phyloP scores from a whole-genome alignment of 23 tunicate genomes.

The Halocynthia roretzi region DNA sequence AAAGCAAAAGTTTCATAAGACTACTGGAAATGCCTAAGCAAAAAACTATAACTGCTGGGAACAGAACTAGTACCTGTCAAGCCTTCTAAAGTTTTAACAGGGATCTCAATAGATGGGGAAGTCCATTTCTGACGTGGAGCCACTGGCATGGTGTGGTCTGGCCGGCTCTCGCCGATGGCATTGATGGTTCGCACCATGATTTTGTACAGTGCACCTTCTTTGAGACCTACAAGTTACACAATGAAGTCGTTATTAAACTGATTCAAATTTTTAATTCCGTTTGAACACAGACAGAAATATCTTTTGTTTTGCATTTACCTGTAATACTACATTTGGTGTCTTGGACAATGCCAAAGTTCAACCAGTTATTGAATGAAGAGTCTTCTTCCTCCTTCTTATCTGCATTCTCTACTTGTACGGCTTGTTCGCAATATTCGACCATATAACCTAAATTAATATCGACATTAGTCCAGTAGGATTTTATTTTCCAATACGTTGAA shows the following conservation, averaged over 20 bases:
- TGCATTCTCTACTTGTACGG: constrained; percentile 33
- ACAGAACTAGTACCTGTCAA: constrained; percentile 25
- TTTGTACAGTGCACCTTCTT: constrained; percentile 62
- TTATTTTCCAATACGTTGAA: too few species aligned
- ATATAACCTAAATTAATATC: constrained; percentile 18
- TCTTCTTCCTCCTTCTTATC: constrained; percentile 19
- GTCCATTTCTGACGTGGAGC: constrained; percentile 61
- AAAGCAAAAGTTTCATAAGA: background rate
- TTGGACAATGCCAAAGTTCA: constrained; percentile 21
- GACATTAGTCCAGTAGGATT: too few species aligned
- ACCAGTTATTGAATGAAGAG: constrained; percentile 26
- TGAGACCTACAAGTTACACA: constrained; percentile 18
- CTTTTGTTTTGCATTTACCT: background rate
- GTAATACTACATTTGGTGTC: constrained; percentile 47
- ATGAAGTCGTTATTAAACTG: background rate
- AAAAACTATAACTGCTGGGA: background rate
- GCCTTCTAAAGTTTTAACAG: constrained; percentile 82
- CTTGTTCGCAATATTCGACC: constrained; percentile 62
- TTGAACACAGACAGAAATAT: background rate
- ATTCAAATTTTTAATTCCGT: too few species aligned
- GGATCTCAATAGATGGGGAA: constrained; percentile 72
- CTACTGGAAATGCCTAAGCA: background rate
- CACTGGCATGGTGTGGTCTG: constrained; percentile 75
- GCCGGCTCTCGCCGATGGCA: constrained; percentile 76
- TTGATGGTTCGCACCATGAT: constrained; percentile 60